phyloP scores from a whole-genome alignment of 2,888 invertebrate species.

The Protodeltote pygarga region DNA sequence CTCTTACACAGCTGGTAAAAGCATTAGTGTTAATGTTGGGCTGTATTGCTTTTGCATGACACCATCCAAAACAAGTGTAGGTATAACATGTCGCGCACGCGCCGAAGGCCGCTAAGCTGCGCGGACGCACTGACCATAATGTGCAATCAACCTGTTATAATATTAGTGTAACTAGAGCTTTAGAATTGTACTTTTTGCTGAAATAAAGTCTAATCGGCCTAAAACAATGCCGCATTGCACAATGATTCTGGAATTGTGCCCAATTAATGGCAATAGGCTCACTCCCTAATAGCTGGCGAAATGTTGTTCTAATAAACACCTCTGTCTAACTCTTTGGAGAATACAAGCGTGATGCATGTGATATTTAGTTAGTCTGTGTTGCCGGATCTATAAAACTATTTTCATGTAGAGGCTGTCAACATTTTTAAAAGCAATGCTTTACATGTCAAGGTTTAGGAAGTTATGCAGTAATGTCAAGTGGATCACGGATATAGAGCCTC shows the following conservation, averaged over 20 bases:
- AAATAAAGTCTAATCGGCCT: too few species aligned
- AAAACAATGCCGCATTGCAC: too few species aligned
- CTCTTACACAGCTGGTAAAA: too few species aligned
- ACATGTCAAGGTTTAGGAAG: slow-evolving; percentile 34
- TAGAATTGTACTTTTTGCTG: too few species aligned
- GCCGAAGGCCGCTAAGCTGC: slow-evolving; percentile 42
- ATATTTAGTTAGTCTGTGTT: slow-evolving; percentile 1
- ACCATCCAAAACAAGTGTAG: slow-evolving; percentile 23
- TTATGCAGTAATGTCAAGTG: slow-evolving; percentile 39
- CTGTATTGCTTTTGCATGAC: slow-evolving; percentile 22
- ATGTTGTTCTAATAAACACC: too few species aligned
- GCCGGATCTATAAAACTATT: slow-evolving; percentile 8
- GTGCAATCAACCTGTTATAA: slow-evolving; percentile 32
- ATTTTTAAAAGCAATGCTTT: slow-evolving; percentile 8
- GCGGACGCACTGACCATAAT: slow-evolving; percentile 45
- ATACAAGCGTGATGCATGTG: slow-evolving; percentile 9
- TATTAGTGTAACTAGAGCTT: slow-evolving; percentile 4
- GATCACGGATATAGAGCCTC: slow-evolving; percentile 13
- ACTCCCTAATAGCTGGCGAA: too few species aligned
- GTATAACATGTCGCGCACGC: slow-evolving; percentile 51
- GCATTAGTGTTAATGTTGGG: too few species aligned
- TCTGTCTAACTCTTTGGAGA: too few species aligned
- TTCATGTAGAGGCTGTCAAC: neutral
- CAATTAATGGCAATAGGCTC: too few species aligned
- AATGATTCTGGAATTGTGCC: too few species aligned